These are phyloP conservation scores for Bombylius major DNA, from an alignment of 2,888 invertebrate genomes.

Conservation along the genomic window DNA sequence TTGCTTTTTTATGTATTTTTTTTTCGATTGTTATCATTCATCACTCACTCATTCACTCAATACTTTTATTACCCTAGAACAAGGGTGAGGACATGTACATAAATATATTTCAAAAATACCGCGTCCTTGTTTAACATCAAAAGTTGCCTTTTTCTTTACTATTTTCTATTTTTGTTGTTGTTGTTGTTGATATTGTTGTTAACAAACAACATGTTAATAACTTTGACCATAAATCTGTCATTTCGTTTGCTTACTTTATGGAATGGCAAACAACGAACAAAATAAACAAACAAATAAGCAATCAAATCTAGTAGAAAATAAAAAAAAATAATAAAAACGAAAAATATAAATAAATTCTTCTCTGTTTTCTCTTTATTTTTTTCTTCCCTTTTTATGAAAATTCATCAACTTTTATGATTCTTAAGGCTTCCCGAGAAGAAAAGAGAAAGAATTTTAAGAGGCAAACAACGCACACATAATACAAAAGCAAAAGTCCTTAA, in stretches of 20 bases:
- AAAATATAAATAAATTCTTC: background rate
- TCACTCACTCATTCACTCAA: background rate
- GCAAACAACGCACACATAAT: too few relatives aligned
- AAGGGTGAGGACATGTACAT: too few relatives aligned
- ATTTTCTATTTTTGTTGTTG: too few relatives aligned
- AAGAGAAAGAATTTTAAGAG: too few relatives aligned
- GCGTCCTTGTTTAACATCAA: too few relatives aligned
- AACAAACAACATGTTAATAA: slow-evolving; percentile 6
- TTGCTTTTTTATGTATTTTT: background rate
- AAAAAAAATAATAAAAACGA: background rate
- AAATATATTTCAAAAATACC: too few relatives aligned
- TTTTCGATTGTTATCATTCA: background rate
- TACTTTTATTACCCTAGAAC: background rate
- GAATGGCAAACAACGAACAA: slow-evolving; percentile 2
- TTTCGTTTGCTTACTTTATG: slow-evolving; percentile 4
- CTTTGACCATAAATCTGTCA: slow-evolving; percentile 7
- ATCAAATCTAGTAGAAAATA: background rate
- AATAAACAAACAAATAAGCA: slow-evolving; percentile 5
- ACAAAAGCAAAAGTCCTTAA: too few relatives aligned
- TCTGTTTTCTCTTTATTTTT: too few relatives aligned
- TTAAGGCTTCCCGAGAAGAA: too few relatives aligned
- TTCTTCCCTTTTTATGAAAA: too few relatives aligned
- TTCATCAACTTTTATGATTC: too few relatives aligned
- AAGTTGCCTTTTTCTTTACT: too few relatives aligned
- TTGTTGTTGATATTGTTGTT: background rate